Conservation (phyloP, 2,888 invertebrate species). For the Helleia helle region DNA sequence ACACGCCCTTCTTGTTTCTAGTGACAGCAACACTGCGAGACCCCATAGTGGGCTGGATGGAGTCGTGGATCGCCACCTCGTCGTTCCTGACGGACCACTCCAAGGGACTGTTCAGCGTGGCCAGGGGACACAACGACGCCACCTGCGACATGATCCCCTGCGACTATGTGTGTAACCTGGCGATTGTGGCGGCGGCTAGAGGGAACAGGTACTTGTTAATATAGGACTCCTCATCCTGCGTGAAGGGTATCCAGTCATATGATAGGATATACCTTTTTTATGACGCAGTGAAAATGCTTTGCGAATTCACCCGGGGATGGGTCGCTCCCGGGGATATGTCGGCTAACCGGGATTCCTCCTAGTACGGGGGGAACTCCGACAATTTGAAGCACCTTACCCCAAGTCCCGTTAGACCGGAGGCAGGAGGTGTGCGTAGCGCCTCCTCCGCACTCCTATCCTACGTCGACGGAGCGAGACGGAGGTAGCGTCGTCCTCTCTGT, state of each 20-base stretch:
- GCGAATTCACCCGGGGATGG: too few relatives aligned
- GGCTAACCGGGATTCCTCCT: too few relatives aligned
- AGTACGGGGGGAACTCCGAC: too few relatives aligned
- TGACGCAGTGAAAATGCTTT: too few relatives aligned
- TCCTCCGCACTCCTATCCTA: too few relatives aligned
- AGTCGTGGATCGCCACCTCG: slow-evolving; percentile 89
- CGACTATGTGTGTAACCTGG: slow-evolving; percentile 78
- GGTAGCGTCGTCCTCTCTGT: too few relatives aligned
- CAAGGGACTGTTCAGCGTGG: slow-evolving; percentile 84
- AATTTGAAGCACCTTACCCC: too few relatives aligned
- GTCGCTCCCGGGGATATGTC: too few relatives aligned
- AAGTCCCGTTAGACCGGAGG: too few relatives aligned
- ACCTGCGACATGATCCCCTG: slow-evolving; percentile 84
- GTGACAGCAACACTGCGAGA: slow-evolving; percentile 78
- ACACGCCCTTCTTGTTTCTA: slow-evolving; percentile 72
- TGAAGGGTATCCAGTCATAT: slow-evolving; percentile 51
- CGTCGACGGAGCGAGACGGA: too few relatives aligned
- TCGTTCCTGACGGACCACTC: slow-evolving; percentile 78
- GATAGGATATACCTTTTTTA: too few relatives aligned
- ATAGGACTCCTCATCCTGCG: slow-evolving; percentile 33
- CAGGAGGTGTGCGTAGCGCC: too few relatives aligned
- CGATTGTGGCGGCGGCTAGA: slow-evolving; percentile 75
- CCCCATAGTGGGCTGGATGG: slow-evolving; percentile 90
- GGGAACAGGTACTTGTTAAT: slow-evolving; percentile 15
- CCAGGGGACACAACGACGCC: slow-evolving; percentile 80